These are phyloP conservation scores for Corythucha ciliata DNA, from an alignment of 2,888 invertebrate genomes.

Conservation along the genomic window DNA sequence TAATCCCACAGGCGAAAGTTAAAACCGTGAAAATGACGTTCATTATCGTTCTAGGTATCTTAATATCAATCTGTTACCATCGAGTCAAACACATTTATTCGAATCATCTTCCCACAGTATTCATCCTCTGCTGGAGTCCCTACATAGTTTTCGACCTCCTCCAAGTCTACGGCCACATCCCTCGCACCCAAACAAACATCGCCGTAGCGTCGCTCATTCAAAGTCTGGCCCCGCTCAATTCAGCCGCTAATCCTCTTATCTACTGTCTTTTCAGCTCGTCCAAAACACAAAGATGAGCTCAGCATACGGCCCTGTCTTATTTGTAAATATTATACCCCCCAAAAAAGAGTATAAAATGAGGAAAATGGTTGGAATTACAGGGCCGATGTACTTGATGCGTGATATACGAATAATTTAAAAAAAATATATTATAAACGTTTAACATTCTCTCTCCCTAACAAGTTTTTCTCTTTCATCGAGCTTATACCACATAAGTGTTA, in stretches of 20 bases:
- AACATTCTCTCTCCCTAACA: too few species aligned
- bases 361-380: too few species aligned
- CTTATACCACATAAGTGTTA: too few species aligned
- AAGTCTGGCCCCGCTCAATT: conserved; percentile 82
- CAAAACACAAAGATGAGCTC: conserved; percentile 26
- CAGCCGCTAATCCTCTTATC: conserved; percentile 88
- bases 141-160: conserved; percentile 86
- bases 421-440: too few species aligned
- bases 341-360: too few species aligned
- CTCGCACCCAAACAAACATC: conserved; percentile 65
- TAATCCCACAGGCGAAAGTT: conserved; percentile 90
- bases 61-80: neutral
- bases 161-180: conserved; percentile 77
- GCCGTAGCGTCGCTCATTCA: conserved; percentile 85
- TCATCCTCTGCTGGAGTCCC: conserved; percentile 90
- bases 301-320: conserved; percentile 7
- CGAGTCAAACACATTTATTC: neutral
- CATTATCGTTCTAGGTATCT: conserved; percentile 79
- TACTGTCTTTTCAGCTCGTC: conserved; percentile 66
- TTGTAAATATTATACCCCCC: too few species aligned
- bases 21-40: conserved; percentile 97
- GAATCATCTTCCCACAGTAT: conserved; percentile 51
- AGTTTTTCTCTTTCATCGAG: too few species aligned
- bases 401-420: too few species aligned
- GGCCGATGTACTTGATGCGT: too few species aligned